phyloP scores from a whole-genome alignment of 2,888 invertebrate genomes.

The Scaptomyza caliginosa region DNA sequence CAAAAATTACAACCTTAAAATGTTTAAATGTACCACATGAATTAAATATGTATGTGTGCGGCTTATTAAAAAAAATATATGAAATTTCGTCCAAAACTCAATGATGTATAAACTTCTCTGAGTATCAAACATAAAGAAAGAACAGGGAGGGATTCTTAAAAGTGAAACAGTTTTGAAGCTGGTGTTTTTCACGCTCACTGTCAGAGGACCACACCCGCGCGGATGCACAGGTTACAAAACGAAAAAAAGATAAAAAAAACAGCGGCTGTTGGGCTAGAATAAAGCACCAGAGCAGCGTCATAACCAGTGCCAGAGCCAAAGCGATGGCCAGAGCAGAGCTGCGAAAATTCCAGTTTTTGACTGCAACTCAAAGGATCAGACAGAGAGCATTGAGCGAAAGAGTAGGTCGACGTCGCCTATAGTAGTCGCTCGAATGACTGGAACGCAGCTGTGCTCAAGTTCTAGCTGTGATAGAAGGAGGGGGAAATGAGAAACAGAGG shows the following conservation, averaged over 20 bases:
- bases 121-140: not conserved
- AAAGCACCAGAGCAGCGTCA: conserved; percentile 36
- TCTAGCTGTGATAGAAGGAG: conserved; percentile 22
- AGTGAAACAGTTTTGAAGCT: conserved; percentile 25
- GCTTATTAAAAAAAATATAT: not conserved
- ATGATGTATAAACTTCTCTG: conserved; percentile 21
- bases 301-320: conserved; percentile 9
- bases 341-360: conserved; percentile 68
- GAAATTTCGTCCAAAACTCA: conserved; percentile 10
- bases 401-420: conserved; percentile 26
- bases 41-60: conserved; percentile 12
- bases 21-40: not conserved
- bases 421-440: conserved; percentile 34
- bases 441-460: conserved; percentile 38
- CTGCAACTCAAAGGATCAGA: conserved; percentile 65
- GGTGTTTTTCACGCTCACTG: conserved; percentile 50
- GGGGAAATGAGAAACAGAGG: conserved; percentile 1
- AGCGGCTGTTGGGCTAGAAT: conserved; percentile 40
- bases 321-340: conserved; percentile 23
- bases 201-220: conserved; percentile 84
- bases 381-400: conserved; percentile 40
- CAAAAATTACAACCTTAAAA: conserved; percentile 6
- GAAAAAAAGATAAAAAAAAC: conserved; percentile 42
- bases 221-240: conserved; percentile 82
- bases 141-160: conserved; percentile 18